Evolutionary conservation across 2,113 vertebrate genomes (phyloP).

Genomic region (Varanus komodoensis): DNA sequence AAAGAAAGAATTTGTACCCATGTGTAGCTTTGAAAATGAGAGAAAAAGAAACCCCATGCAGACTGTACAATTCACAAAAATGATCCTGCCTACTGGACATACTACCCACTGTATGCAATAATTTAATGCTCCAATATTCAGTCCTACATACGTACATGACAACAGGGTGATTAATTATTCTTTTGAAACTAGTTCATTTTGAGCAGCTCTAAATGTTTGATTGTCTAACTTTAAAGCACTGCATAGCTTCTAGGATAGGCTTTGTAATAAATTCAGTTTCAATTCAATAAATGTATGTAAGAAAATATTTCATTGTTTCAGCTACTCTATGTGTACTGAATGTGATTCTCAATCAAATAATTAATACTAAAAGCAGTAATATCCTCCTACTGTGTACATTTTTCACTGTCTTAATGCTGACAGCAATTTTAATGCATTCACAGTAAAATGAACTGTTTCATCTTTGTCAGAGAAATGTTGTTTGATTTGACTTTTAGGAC

Average conservation of each 20-base stretch:
- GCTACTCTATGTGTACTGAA: background rate
- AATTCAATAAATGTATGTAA: constrained; percentile 27
- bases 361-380: constrained; percentile 6
- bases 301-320: constrained; percentile 37
- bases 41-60: background rate
- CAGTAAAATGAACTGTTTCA: constrained; percentile 4
- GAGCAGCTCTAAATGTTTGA: constrained; percentile 23
- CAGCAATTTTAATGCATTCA: constrained; percentile 3
- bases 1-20: background rate
- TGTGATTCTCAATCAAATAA: background rate
- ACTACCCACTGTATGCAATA: background rate
- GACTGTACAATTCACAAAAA: background rate
- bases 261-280: constrained; percentile 27
- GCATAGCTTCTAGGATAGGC: background rate
- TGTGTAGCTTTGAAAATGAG: background rate
- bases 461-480: background rate
- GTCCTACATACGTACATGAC: background rate
- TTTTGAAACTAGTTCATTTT: constrained; percentile 39
- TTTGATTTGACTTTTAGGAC: background rate
- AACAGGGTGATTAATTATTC: constrained; percentile 37
- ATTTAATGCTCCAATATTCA: background rate
- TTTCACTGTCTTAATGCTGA: background rate
- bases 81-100: background rate
- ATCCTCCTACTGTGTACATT: background rate
- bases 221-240: constrained; percentile 34